A percentile compares a stretch with the other conserved stretches of the same genome.
Evolutionary conservation across 2,797 vertebrate species (phyloP).

Genomic region (Liasis olivaceus): DNA sequence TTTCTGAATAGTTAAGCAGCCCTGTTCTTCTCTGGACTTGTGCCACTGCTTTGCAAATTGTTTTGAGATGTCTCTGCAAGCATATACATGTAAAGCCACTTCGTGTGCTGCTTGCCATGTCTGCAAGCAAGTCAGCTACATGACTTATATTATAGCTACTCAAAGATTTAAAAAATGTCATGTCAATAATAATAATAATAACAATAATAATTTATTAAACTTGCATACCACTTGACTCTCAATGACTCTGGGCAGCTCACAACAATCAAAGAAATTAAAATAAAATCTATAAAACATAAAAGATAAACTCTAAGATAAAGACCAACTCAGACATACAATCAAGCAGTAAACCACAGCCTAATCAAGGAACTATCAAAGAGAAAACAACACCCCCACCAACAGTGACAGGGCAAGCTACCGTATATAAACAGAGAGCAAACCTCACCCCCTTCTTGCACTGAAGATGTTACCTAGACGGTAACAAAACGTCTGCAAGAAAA

Average conservation of each 20-base stretch:
- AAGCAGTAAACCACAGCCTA: too few relatives aligned
- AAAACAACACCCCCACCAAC: too few relatives aligned
- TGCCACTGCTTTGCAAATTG: background rate
- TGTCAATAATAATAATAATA: background rate
- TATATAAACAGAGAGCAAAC: too few relatives aligned
- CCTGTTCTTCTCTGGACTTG: background rate
- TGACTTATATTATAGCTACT: background rate
- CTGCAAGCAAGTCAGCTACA: background rate
- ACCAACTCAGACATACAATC: too few relatives aligned
- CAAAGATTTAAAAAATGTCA: background rate
- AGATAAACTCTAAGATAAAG: too few relatives aligned
- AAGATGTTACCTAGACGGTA: too few relatives aligned
- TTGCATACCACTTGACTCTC: background rate
- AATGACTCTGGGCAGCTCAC: background rate
- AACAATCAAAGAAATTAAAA: background rate
- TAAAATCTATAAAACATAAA: background rate
- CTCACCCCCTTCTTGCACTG: too few relatives aligned
- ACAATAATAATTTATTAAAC: background rate
- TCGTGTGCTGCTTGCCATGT: background rate
- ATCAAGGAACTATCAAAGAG: too few relatives aligned
- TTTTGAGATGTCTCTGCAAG: background rate
- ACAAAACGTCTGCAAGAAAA: too few relatives aligned
- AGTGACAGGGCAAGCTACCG: too few relatives aligned
- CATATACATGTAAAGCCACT: background rate
- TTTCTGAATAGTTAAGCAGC: background rate